Evolutionary conservation across 2,797 vertebrate species (phyloP).

Genomic region (Falco concolor): DNA sequence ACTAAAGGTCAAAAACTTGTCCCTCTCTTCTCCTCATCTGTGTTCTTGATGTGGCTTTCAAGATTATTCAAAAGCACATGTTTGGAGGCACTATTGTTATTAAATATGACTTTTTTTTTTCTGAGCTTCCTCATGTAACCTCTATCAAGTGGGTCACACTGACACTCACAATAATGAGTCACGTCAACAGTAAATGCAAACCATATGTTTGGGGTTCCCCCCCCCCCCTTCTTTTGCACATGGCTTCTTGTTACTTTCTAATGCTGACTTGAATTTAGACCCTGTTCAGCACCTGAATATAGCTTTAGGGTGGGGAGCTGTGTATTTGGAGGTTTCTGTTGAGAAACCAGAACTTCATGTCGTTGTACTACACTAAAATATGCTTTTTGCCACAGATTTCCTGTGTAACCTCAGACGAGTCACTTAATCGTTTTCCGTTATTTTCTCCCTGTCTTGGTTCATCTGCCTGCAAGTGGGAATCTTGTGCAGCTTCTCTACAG

Average conservation of each 20-base stretch:
- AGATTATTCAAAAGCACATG: conserved; percentile 56
- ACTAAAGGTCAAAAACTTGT: conserved; percentile 46
- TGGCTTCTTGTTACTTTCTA: conserved; percentile 59
- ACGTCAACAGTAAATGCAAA: conserved; percentile 68
- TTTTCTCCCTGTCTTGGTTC: background rate
- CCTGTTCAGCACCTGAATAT: conserved; percentile 34
- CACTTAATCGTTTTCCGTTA: background rate
- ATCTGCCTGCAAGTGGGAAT: background rate
- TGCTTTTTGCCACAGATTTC: background rate
- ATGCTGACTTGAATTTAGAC: conserved; percentile 42
- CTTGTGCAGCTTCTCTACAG: background rate
- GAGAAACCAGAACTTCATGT: conserved; percentile 20
- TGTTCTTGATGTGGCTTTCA: conserved; percentile 67
- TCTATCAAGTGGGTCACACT: conserved; percentile 50
- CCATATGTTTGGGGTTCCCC: conserved; percentile 34
- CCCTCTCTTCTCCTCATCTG: conserved; percentile 22
- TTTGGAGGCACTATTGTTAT: conserved; percentile 43
- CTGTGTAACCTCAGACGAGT: background rate
- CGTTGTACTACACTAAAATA: background rate
- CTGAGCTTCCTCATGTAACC: conserved; percentile 51
- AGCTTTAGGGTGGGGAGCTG: conserved; percentile 40
- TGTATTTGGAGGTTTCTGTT: conserved; percentile 12
- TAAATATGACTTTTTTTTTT: conserved; percentile 58
- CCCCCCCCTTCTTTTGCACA: background rate
- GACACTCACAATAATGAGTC: conserved; percentile 63